Conservation (phyloP, 2,797 vertebrate species). For the Mus spretus region DNA sequence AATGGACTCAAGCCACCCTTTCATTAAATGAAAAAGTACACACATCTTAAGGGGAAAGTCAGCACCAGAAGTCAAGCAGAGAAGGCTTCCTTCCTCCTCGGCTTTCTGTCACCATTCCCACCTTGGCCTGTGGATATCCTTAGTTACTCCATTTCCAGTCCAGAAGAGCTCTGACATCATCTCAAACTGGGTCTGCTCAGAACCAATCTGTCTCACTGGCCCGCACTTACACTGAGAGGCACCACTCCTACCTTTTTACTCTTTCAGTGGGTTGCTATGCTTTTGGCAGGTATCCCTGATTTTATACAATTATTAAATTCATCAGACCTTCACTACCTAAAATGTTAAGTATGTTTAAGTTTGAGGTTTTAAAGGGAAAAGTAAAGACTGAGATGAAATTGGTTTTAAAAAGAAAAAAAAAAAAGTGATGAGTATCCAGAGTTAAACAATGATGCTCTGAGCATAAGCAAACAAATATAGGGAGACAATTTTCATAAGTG, state of each 20-base stretch:
- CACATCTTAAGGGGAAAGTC: not conserved
- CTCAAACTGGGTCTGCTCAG: slow-evolving; percentile 24
- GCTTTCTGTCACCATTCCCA: not conserved
- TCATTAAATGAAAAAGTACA: slow-evolving; percentile 16
- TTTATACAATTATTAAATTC: slow-evolving; percentile 36
- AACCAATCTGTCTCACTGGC: not conserved
- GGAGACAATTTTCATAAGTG: not conserved
- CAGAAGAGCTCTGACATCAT: slow-evolving; percentile 3
- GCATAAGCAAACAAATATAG: not conserved
- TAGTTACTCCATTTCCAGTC: slow-evolving; percentile 3
- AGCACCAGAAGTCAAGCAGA: slow-evolving; percentile 27
- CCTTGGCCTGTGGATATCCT: not conserved
- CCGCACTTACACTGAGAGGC: not conserved
- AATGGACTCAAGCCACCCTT: slow-evolving; percentile 31
- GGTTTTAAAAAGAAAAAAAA: not conserved
- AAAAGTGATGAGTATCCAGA: not conserved
- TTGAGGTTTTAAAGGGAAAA: not conserved
- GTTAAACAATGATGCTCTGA: slow-evolving; percentile 61
- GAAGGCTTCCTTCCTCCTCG: not conserved
- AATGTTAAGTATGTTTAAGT: not conserved
- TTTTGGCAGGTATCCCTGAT: not conserved
- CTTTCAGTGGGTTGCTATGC: not conserved
- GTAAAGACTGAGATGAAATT: not conserved
- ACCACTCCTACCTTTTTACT: not conserved
- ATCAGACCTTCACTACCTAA: not conserved